Conservation (phyloP, 2,797 vertebrate species). For the Microctenopoma lineatum region DNA sequence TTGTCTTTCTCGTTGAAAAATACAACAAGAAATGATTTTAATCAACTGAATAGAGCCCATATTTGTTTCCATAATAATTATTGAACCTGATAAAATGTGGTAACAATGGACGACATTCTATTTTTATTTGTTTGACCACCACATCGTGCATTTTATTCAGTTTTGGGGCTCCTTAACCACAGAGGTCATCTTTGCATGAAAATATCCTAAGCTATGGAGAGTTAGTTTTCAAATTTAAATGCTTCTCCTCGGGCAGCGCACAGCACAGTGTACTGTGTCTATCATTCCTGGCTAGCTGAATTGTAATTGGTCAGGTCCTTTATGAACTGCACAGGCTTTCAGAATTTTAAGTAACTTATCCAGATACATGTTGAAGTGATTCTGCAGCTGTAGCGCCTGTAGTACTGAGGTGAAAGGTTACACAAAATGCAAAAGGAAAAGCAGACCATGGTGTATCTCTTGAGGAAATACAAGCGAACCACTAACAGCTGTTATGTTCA, state of each 20-base stretch:
- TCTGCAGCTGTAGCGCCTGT: not conserved
- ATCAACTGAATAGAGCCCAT: too few relatives aligned
- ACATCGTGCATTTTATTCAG: not conserved
- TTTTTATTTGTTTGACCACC: not conserved
- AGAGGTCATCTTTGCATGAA: not conserved
- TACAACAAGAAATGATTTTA: too few relatives aligned
- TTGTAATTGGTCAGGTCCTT: conserved; percentile 1
- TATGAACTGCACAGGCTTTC: not conserved
- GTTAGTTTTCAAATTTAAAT: not conserved
- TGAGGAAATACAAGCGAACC: conserved; percentile 1
- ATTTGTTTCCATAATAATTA: too few relatives aligned
- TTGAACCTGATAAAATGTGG: too few relatives aligned
- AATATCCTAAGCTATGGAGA: not conserved
- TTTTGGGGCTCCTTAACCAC: not conserved
- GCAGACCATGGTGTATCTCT: not conserved
- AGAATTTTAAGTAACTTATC: conserved; percentile 12
- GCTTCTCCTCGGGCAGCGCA: not conserved
- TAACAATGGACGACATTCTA: not conserved
- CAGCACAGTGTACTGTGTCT: not conserved
- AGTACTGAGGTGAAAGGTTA: not conserved
- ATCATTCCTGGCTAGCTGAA: conserved; percentile 14
- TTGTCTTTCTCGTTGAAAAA: too few relatives aligned
- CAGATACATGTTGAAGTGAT: conserved; percentile 9
- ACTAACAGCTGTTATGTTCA: not conserved
- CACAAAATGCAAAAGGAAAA: not conserved